Base-by-base conservation (phyloP, 1,140 invertebrate genomes). In the Zaprionus vittiger region DNA sequence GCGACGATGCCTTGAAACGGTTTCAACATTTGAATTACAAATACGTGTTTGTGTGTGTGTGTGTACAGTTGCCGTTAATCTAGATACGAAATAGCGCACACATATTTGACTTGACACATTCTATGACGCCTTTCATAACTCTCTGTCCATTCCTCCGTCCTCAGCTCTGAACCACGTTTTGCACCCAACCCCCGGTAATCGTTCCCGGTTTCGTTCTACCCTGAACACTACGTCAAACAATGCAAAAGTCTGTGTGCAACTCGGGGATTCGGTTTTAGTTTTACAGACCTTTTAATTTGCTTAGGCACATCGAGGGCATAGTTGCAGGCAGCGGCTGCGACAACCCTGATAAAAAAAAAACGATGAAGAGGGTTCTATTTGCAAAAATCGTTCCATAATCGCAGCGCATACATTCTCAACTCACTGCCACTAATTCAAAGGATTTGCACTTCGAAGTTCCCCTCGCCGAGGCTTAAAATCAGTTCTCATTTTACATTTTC, bases 1-100 rank as follows among this genome's bases (percentile, higher is more conserved):
- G 22, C 56, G 54, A 52, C 81, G 73, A 44, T 64, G 81, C 63
- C 61, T 64, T 65, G 52, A 77, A 77, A 77, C 74, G 64, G 59
- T 49, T 66, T 69, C 47, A 14, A 37, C 24, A 86, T 86, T 86
- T 86, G 83, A 86, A 86, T 71, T 86, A 77, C 83, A 86, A 86
- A 86, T 84, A 52, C 12, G 20, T 24, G 38, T n/a, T 15, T 41
- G 15, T 41, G 47, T 22, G 20, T 68, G 26, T 47, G n/a, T 26
- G 17, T 64, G 70, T 68, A 75, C 72, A 75, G 76, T 77, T 79
- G 54, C 60, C 65, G 71, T 79, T 74, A 69, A 79, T 79, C 76
- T 75, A 79, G 72, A 79, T 79, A 70, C 56, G 52, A n/a, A 61
- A 61, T 73, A 54, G 56, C 70, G 55, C 69, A 65, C 73, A 76